phyloP scores from a whole-genome alignment of 1,140 invertebrate genomes.

The Heliconius himera region DNA sequence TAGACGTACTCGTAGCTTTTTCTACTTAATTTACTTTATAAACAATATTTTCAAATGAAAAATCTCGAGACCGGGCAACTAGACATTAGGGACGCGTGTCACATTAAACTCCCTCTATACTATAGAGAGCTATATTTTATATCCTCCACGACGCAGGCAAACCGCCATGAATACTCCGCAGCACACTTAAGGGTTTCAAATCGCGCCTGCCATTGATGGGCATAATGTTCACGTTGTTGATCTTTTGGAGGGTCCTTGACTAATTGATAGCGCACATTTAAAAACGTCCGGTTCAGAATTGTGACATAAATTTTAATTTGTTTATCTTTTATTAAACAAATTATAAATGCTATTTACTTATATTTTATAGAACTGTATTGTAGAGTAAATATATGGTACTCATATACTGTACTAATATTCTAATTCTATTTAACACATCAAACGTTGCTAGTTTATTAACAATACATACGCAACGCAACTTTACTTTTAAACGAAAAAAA shows the following conservation, averaged over 20 bases:
- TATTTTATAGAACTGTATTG: not conserved
- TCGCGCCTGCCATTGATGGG: constrained; percentile 63
- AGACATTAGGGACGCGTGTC: constrained; percentile 23
- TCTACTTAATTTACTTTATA: too few relatives aligned
- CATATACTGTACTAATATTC: too few relatives aligned
- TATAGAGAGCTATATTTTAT: constrained; percentile 62
- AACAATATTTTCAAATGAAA: not conserved
- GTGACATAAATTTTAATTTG: not conserved
- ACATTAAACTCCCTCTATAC: constrained; percentile 59
- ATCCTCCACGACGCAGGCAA: constrained; percentile 49
- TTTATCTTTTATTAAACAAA: constrained; percentile 43
- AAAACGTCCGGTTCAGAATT: constrained; percentile 23
- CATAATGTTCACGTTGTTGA: constrained; percentile 60
- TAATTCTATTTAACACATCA: too few relatives aligned
- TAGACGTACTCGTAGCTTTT: too few relatives aligned
- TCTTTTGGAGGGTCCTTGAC: constrained; percentile 44
- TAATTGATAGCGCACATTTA: constrained; percentile 29
- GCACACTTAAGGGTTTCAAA: constrained; percentile 52
- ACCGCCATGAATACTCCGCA: constrained; percentile 67
- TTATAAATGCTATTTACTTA: constrained; percentile 14
- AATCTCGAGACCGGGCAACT: not conserved
- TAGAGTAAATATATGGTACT: too few relatives aligned
- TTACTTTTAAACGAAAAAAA: not conserved
- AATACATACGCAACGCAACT: not conserved
- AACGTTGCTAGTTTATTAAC: too few relatives aligned